Conservation (phyloP, 2,888 invertebrate species). For the Sipha maydis region DNA sequence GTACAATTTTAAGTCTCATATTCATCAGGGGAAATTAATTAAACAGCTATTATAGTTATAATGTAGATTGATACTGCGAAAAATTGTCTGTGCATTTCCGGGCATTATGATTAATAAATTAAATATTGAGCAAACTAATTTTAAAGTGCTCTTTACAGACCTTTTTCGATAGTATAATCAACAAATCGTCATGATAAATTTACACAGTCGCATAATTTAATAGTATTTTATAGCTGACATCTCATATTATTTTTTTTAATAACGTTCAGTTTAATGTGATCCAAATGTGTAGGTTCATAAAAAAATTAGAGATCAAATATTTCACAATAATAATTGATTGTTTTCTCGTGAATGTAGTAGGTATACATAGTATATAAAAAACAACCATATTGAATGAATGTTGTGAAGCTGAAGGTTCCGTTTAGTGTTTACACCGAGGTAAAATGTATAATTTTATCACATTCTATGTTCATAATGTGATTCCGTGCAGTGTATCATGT, state of each 20-base stretch:
- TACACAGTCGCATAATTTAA: slow-evolving; percentile 6
- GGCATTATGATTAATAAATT: background rate
- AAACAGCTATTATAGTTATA: background rate
- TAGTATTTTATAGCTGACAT: background rate
- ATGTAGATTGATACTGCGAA: background rate
- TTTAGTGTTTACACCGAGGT: background rate
- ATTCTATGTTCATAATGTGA: background rate
- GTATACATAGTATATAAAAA: background rate
- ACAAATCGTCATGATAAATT: slow-evolving; percentile 23
- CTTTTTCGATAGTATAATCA: background rate
- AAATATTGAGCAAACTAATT: background rate
- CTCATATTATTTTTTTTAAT: background rate
- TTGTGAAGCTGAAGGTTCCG: slow-evolving; percentile 12
- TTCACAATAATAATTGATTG: background rate
- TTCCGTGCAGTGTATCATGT: slow-evolving; percentile 28
- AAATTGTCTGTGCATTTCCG: slow-evolving; percentile 11
- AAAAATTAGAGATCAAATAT: background rate
- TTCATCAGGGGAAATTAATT: background rate
- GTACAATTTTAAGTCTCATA: background rate
- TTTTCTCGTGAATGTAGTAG: background rate
- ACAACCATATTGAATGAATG: background rate
- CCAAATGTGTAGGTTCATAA: background rate
- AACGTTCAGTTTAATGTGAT: background rate
- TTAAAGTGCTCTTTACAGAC: background rate
- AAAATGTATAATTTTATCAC: slow-evolving; percentile 28